Conservation (phyloP, 2,888 invertebrate species). For the Meliscaeva auricollis region DNA sequence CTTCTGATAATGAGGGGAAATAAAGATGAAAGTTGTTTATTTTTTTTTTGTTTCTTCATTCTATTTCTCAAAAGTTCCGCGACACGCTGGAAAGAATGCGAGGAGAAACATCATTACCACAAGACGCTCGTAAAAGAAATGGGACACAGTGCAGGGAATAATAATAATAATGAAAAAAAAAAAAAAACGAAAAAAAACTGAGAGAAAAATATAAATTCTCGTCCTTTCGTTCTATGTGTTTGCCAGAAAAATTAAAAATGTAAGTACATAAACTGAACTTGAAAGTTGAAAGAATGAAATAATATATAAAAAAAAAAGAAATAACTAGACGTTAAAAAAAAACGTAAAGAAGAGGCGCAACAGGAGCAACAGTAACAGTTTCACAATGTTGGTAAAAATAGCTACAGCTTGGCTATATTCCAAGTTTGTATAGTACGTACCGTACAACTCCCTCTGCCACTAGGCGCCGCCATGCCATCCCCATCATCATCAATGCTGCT, state of each 20-base stretch:
- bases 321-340: slow-evolving; percentile 50
- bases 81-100: slow-evolving; percentile 71
- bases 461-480: slow-evolving; percentile 36
- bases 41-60: slow-evolving; percentile 49
- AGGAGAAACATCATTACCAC: slow-evolving; percentile 75
- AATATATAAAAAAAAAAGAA: slow-evolving; percentile 41
- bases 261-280: slow-evolving; percentile 76
- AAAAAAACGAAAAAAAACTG: slow-evolving; percentile 22
- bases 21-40: slow-evolving; percentile 64
- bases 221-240: slow-evolving; percentile 67
- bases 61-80: slow-evolving; percentile 61
- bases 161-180: slow-evolving; percentile 54
- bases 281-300: slow-evolving; percentile 75
- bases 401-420: slow-evolving; percentile 71
- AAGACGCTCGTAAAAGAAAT: slow-evolving; percentile 73
- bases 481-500: slow-evolving; percentile 15
- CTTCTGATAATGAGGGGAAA: slow-evolving; percentile 76
- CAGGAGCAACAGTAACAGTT: slow-evolving; percentile 69
- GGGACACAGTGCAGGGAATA: slow-evolving; percentile 69
- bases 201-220: slow-evolving; percentile 38
- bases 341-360: slow-evolving; percentile 68
- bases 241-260: slow-evolving; percentile 75
- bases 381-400: slow-evolving; percentile 70
- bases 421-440: slow-evolving; percentile 57
- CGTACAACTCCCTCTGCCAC: slow-evolving; percentile 24